Conservation (phyloP, 2,888 invertebrate species). For the Heteromurus nitidus region DNA sequence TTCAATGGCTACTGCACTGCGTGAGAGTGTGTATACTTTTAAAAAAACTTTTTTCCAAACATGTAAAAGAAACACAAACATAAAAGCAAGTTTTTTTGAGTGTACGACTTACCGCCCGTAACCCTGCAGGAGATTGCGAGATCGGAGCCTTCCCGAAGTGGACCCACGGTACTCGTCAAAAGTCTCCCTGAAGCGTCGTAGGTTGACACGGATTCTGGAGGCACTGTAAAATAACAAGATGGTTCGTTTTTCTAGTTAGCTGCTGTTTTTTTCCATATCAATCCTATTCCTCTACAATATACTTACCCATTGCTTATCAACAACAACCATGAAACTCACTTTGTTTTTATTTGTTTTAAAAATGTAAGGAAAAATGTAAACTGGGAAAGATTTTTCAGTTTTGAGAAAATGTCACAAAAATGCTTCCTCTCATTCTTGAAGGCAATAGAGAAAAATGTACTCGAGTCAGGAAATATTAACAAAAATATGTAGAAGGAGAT, state of each 20-base stretch:
- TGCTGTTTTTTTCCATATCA: too few relatives aligned
- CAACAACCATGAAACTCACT: not conserved
- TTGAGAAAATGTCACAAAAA: too few relatives aligned
- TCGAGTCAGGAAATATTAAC: too few relatives aligned
- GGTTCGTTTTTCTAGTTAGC: conserved; percentile 60
- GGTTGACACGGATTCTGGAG: conserved; percentile 90
- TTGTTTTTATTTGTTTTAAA: not conserved
- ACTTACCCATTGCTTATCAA: not conserved
- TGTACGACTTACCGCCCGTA: conserved; percentile 84
- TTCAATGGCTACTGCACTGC: conserved; percentile 12
- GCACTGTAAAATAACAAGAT: conserved; percentile 81
- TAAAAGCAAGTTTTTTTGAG: conserved; percentile 19
- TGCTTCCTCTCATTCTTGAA: too few relatives aligned
- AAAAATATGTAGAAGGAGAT: too few relatives aligned
- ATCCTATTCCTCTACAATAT: too few relatives aligned
- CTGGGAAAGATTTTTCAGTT: not conserved
- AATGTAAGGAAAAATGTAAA: not conserved
- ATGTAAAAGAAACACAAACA: conserved; percentile 20
- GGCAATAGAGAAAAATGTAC: too few relatives aligned
- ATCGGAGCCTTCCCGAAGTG: conserved; percentile 90
- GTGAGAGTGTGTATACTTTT: not conserved
- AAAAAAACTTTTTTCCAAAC: conserved; percentile 10
- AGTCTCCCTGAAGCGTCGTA: conserved; percentile 89
- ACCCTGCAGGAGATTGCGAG: conserved; percentile 90
- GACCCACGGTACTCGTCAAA: conserved; percentile 88